A percentile compares a stretch with the other conserved stretches of the same genome.
Evolutionary conservation across 2,113 vertebrate genomes (phyloP).

Genomic region (Isichthys henryi): DNA sequence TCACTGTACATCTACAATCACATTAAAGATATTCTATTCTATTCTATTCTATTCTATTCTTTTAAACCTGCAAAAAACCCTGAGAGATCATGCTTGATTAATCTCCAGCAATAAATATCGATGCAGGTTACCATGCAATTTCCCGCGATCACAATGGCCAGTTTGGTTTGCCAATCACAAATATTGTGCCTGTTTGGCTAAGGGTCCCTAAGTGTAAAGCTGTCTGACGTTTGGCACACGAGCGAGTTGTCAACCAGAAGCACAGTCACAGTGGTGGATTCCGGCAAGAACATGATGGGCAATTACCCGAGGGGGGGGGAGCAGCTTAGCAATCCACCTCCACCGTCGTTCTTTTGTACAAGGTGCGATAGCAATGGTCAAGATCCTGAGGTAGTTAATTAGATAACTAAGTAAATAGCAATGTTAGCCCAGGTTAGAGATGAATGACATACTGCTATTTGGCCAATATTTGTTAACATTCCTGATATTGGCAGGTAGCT

Average conservation of each 20-base stretch:
- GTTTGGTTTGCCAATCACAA: neutral
- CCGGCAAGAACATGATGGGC: neutral
- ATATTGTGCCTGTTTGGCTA: neutral
- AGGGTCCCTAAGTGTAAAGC: neutral
- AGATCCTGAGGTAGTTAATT: neutral
- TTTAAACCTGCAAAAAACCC: too few relatives aligned
- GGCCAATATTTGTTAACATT: neutral
- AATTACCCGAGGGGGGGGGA: neutral
- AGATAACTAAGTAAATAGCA: neutral
- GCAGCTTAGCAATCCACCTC: neutral
- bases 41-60: neutral
- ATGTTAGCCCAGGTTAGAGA: neutral
- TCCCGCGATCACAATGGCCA: neutral
- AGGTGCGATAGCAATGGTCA: neutral
- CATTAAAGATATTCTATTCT: neutral
- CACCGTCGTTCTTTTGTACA: neutral
- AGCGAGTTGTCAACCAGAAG: neutral
- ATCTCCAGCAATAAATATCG: neutral
- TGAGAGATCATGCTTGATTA: neutral
- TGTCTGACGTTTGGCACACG: neutral
- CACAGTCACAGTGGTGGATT: neutral
- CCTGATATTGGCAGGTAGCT: neutral
- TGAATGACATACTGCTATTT: neutral
- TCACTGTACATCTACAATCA: neutral
- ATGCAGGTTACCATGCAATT: neutral